These are phyloP conservation scores for Triops cancriformis DNA, from an alignment of 1,140 invertebrate species.

Conservation along the genomic window DNA sequence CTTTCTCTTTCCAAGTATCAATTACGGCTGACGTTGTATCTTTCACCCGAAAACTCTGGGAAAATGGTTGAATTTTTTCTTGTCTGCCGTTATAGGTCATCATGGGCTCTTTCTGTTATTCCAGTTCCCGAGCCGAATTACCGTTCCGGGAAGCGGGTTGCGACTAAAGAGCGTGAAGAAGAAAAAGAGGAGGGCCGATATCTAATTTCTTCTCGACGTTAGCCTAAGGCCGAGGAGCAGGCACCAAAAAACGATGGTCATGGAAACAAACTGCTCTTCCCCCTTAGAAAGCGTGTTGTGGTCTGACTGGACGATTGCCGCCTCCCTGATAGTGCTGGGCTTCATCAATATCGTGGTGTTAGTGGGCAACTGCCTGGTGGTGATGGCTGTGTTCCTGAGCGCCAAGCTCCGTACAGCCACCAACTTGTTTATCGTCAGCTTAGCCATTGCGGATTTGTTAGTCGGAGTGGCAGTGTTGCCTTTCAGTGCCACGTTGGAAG, in stretches of 20 bases:
- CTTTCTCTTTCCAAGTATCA: no score
- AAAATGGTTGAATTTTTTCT: no score
- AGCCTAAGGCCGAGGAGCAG: not conserved
- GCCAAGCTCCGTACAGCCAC: slow-evolving; percentile 83
- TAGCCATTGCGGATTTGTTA: slow-evolving; percentile 84
- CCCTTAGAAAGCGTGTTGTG: slow-evolving; percentile 64
- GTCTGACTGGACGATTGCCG: slow-evolving; percentile 61
- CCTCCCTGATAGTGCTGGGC: slow-evolving; percentile 63
- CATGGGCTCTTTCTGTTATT: no score
- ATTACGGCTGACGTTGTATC: no score
- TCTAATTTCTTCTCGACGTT: not conserved
- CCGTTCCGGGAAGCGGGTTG: no score
- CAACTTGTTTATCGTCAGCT: slow-evolving; percentile 88
- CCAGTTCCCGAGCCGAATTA: no score
- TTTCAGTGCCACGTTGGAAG: slow-evolving; percentile 79
- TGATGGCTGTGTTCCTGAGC: slow-evolving; percentile 78
- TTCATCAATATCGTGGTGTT: slow-evolving; percentile 79
- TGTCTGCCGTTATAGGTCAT: no score
- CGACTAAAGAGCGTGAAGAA: not conserved
- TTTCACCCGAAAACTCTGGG: no score
- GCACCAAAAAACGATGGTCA: not conserved
- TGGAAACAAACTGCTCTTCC: slow-evolving; percentile 55
- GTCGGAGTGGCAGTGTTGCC: slow-evolving; percentile 84
- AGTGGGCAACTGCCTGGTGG: slow-evolving; percentile 80
- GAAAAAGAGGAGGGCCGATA: not conserved